A percentile compares a stretch with the other conserved stretches of the same genome.
phyloP scores from a whole-genome alignment of 2,888 invertebrate genomes.

The Dermolepida albohirtum region DNA sequence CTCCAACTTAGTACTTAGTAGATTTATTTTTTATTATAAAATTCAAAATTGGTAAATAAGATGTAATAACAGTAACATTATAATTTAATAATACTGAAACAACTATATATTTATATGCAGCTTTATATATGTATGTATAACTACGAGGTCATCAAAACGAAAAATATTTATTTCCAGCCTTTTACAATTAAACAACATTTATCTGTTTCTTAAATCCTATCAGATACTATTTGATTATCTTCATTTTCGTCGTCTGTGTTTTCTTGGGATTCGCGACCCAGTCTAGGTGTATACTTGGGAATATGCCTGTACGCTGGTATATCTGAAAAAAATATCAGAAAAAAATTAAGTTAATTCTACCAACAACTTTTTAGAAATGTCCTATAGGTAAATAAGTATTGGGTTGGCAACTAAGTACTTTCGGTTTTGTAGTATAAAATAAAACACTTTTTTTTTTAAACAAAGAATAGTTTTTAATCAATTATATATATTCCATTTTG shows the following conservation, averaged over 20 bases:
- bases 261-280: conserved; percentile 60
- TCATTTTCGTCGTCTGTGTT: conserved; percentile 46
- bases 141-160: conserved; percentile 17
- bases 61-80: conserved; percentile 9
- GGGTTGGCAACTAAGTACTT: too few species aligned
- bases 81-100: conserved; percentile 30
- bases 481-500: too few species aligned
- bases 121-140: conserved; percentile 16
- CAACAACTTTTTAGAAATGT: too few species aligned
- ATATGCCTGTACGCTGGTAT: conserved; percentile 50
- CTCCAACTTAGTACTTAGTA: conserved; percentile 16
- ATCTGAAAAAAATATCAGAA: conserved; percentile 26
- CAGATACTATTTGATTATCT: conserved; percentile 30
- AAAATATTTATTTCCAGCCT: conserved; percentile 27
- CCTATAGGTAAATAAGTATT: too few species aligned
- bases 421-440: too few species aligned
- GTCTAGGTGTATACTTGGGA: conserved; percentile 58
- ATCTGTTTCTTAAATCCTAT: conserved; percentile 11
- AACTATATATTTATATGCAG: conserved; percentile 5
- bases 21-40: conserved; percentile 32
- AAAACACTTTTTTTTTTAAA: too few species aligned
- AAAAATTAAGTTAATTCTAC: too few species aligned
- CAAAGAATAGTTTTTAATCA: too few species aligned
- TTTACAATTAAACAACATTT: conserved; percentile 23
- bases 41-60: conserved; percentile 22